Percentiles rank a stretch among this genome's conserved stretches.
These are phyloP conservation scores for Aurelia aurita DNA, from an alignment of 30 jellyfish, hydroid and myxozoan species.

Conservation along the genomic window DNA sequence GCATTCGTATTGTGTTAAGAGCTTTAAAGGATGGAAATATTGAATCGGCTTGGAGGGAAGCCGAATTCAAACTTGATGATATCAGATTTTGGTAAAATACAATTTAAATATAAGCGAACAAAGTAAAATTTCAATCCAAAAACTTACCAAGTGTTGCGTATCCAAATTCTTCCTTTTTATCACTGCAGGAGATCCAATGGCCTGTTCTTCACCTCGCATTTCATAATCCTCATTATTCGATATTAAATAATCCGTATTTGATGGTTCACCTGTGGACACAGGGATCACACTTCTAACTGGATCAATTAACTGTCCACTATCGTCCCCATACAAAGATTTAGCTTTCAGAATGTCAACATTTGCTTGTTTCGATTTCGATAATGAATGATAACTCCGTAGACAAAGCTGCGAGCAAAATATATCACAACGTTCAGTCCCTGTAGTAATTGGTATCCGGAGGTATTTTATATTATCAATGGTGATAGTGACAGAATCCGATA, in stretches of 20 bases:
- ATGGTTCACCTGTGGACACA: slow-evolving; percentile 81
- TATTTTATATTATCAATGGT: slow-evolving; percentile 18
- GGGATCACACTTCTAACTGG: slow-evolving; percentile 77
- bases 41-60: too few species aligned
- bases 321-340: slow-evolving; percentile 29
- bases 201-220: slow-evolving; percentile 72
- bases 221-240: slow-evolving; percentile 43
- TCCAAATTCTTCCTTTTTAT: slow-evolving; percentile 43
- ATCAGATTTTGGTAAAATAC: too few species aligned
- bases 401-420: slow-evolving; percentile 79
- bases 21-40: too few species aligned
- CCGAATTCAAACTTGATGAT: too few species aligned
- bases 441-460: slow-evolving; percentile 10
- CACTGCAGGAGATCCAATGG: slow-evolving; percentile 51
- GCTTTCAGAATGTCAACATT: slow-evolving; percentile 2
- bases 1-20: too few species aligned
- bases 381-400: slow-evolving; percentile 51
- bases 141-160: not conserved
- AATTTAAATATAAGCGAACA: too few species aligned
- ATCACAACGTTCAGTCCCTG: slow-evolving; percentile 47
- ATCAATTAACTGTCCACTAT: slow-evolving; percentile 71
- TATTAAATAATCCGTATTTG: slow-evolving; percentile 9
- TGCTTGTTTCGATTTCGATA: slow-evolving; percentile 16
- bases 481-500: not conserved
- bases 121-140: not conserved